Evolutionary conservation across 2,797 vertebrate genomes (phyloP).

Genomic region (Ambastaia sidthimunki): DNA sequence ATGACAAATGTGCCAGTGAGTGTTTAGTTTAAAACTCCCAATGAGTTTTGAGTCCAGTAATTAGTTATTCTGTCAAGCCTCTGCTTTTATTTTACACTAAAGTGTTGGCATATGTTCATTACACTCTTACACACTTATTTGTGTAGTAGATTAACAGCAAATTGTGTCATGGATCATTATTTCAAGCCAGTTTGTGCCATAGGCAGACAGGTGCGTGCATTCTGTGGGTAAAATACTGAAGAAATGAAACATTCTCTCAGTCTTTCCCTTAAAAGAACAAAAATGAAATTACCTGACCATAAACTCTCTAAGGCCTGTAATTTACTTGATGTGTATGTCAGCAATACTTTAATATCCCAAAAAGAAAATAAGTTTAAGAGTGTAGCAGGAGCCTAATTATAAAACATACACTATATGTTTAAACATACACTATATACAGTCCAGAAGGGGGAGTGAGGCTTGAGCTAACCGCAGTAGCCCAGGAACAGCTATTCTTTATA

Average conservation of each 20-base stretch:
- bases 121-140: slow-evolving; percentile 24
- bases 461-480: slow-evolving; percentile 47
- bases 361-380: slow-evolving; percentile 68
- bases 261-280: slow-evolving; percentile 9
- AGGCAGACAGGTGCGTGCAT: slow-evolving; percentile 55
- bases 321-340: slow-evolving; percentile 71
- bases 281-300: slow-evolving; percentile 60
- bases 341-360: slow-evolving; percentile 70
- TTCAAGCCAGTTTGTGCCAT: slow-evolving; percentile 31
- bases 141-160: slow-evolving; percentile 43
- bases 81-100: slow-evolving; percentile 11
- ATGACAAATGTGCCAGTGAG: slow-evolving; percentile 22
- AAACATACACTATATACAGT: slow-evolving; percentile 68
- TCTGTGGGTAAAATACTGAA: slow-evolving; percentile 44
- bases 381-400: slow-evolving; percentile 70
- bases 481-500: slow-evolving; percentile 48
- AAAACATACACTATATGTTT: slow-evolving; percentile 72
- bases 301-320: slow-evolving; percentile 63
- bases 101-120: slow-evolving; percentile 27
- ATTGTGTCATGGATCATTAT: slow-evolving; percentile 25
- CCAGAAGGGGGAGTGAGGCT: slow-evolving; percentile 60
- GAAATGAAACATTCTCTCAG: slow-evolving; percentile 38
- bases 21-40: slow-evolving; percentile 20
- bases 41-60: slow-evolving; percentile 24
- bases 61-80: slow-evolving; percentile 25